Conservation (phyloP, 2,113 vertebrate genomes). For the Tragelaphus strepsiceros region DNA sequence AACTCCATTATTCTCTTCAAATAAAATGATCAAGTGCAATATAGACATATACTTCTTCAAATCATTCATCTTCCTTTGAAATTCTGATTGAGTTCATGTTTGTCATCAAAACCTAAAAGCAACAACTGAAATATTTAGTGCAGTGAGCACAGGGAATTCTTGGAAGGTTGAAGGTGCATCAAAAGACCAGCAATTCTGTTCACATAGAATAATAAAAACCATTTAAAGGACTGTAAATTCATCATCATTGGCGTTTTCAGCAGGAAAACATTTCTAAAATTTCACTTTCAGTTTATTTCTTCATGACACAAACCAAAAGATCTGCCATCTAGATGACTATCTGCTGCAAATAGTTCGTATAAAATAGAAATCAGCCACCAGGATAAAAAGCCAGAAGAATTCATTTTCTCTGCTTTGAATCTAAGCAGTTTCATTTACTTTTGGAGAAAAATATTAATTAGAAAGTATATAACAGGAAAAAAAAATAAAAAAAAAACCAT, state of each 20-base stretch:
- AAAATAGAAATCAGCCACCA: slow-evolving; percentile 28
- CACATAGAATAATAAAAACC: slow-evolving; percentile 46
- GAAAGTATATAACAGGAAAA: not conserved
- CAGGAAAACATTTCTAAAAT: slow-evolving; percentile 66
- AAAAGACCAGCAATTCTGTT: slow-evolving; percentile 41
- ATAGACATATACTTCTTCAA: slow-evolving; percentile 39
- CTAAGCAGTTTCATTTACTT: slow-evolving; percentile 25
- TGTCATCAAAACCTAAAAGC: slow-evolving; percentile 56
- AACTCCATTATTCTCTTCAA: slow-evolving; percentile 33
- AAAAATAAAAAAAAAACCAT: not conserved
- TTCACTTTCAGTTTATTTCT: slow-evolving; percentile 48
- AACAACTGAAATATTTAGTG: slow-evolving; percentile 27
- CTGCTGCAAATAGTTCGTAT: not conserved
- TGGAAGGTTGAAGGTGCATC: slow-evolving; percentile 35
- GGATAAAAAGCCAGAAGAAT: slow-evolving; percentile 5
- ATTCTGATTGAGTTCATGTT: slow-evolving; percentile 36
- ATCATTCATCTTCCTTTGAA: slow-evolving; percentile 46
- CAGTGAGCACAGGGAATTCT: slow-evolving; percentile 51
- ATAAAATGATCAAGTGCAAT: slow-evolving; percentile 30
- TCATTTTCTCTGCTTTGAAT: slow-evolving; percentile 1
- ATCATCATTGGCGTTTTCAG: slow-evolving; percentile 32
- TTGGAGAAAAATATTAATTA: slow-evolving; percentile 4
- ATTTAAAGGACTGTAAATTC: slow-evolving; percentile 61
- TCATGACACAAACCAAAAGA: slow-evolving; percentile 42
- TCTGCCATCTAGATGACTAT: not conserved